Evolutionary conservation across 1,140 invertebrate genomes (phyloP), one percentile per base, ranked within the genome.

Genomic region (Drosophila busckii): DNA sequence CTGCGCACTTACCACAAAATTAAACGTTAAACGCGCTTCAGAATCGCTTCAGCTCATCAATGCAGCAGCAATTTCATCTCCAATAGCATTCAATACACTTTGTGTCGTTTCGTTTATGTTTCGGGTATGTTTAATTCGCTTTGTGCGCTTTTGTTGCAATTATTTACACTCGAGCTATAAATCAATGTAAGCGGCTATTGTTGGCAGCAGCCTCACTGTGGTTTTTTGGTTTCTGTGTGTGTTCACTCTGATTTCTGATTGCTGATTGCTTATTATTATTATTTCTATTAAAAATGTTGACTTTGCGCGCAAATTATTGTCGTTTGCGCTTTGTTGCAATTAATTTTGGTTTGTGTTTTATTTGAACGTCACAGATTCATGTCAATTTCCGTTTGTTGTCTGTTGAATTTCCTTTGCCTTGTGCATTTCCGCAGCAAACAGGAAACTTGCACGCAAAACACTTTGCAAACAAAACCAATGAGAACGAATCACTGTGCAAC

Each of bases 51-150:
- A 20, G 41, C 19, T 13, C 38, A 17, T 54, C 20, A 55, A 46
- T 35, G 16, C 2, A 13, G 16, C 2, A 13, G 35, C 19, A 56
- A 62, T 56, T 80, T 75, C 73, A 56, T n/a, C n/a, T n/a, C n/a
- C n/a, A n/a, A n/a, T n/a, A n/a, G n/a, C n/a, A 55, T 73, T 67
- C 62, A 78, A 48, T 69, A 67, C 45, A 76, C 49, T 76, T 78
- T 44, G 70, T 78, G 66, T 53, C 20, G 42, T 62, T 53, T 54
- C 53, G 25, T 41, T 59, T 53, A 19, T 8, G 13, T 6, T 32
- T 9, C 31, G 34, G 59, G 54, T 55, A 19, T 41, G 55, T 25
- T 48, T 28, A 50, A 67, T 61, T 63, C 67, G 67, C 53, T 76
- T 60, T 44, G 56, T 23, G 40, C 26, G 60, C 42, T 25, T 64